Conservation (phyloP, 2,888 invertebrate species). For the Yponomeuta sedellus region DNA sequence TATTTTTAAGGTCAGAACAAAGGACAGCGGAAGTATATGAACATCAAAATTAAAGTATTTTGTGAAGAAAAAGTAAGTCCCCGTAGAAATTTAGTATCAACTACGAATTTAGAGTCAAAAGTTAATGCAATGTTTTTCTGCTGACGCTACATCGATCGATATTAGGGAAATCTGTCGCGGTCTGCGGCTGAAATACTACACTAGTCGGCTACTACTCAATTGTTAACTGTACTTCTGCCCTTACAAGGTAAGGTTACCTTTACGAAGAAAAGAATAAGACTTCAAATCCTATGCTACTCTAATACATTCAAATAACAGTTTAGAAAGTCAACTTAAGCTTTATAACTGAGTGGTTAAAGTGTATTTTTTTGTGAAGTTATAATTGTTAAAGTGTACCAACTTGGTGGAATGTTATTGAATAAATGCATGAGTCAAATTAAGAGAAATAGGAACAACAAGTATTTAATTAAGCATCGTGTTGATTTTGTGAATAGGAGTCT, state of each 20-base stretch:
- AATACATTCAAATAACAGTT: not conserved
- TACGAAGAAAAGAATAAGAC: not conserved
- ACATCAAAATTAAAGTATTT: no score
- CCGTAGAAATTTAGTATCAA: no score
- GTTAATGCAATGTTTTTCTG: constrained; percentile 20
- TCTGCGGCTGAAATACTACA: constrained; percentile 52
- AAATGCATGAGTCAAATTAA: constrained; percentile 29
- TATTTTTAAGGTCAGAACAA: no score
- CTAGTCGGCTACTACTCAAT: constrained; percentile 16
- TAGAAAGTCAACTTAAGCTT: not conserved
- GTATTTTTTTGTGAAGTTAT: not conserved
- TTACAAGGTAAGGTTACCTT: not conserved
- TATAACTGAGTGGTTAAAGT: not conserved
- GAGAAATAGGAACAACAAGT: constrained; percentile 12
- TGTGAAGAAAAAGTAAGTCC: no score
- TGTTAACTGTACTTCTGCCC: constrained; percentile 24
- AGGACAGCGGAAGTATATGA: no score
- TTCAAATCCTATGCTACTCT: not conserved
- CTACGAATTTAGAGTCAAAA: not conserved
- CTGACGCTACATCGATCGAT: constrained; percentile 32
- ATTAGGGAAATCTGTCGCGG: constrained; percentile 57
- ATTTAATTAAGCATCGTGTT: not conserved
- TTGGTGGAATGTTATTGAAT: constrained; percentile 21
- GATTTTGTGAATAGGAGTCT: not conserved
- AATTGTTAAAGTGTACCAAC: not conserved